phyloP scores from a whole-genome alignment of 2,797 vertebrate genomes.

The Sebastes kiyomatsui region DNA sequence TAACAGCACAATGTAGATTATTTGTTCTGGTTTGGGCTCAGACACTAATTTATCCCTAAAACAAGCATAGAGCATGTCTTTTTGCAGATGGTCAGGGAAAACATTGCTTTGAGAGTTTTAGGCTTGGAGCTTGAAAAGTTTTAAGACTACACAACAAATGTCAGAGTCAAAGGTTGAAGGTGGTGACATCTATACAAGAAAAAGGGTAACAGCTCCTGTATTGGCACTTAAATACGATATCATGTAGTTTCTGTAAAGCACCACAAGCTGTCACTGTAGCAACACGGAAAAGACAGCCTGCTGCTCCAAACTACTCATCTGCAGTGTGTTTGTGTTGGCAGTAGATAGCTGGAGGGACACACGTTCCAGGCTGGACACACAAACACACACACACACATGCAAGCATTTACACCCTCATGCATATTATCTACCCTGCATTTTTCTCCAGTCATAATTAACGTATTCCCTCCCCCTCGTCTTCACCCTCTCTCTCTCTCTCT shows the following conservation, averaged over 20 bases:
- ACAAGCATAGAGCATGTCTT: neutral
- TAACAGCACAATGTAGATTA: neutral
- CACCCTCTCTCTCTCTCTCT: neutral
- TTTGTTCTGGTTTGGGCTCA: neutral
- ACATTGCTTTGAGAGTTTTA: neutral
- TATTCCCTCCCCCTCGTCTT: neutral
- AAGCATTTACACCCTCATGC: neutral
- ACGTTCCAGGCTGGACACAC: neutral
- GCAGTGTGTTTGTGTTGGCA: neutral
- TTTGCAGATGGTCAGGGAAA: neutral
- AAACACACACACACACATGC: neutral
- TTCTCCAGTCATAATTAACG: slow-evolving; percentile 3
- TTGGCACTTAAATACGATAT: neutral
- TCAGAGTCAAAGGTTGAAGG: neutral
- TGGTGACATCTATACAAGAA: neutral
- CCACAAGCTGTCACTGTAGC: slow-evolving; percentile 68
- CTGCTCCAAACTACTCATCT: neutral
- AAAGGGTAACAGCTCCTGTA: neutral
- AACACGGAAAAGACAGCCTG: neutral
- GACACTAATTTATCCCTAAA: neutral
- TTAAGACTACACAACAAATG: neutral
- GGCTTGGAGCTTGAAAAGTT: neutral
- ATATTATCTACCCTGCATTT: slow-evolving; percentile 8
- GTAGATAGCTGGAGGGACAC: neutral
- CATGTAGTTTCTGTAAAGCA: slow-evolving; percentile 14